Conservation (phyloP, 53 echinoderm and acorn worm genomes). For the Patiria pectinifera region DNA sequence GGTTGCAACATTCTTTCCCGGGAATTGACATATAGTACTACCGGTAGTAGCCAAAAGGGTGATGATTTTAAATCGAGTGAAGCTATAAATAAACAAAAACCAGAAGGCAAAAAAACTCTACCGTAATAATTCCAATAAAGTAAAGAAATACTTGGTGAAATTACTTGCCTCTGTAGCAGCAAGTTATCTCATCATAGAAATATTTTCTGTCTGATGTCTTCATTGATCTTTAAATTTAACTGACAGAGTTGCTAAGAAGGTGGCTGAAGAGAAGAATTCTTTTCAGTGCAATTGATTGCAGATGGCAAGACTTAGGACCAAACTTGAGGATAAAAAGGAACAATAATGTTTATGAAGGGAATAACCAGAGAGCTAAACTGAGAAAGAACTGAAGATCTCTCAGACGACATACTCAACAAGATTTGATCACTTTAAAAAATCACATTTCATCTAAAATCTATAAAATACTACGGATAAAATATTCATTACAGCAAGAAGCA, state of each 20-base stretch:
- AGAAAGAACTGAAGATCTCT: not conserved
- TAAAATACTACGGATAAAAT: conserved; percentile 58
- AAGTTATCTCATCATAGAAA: too few species aligned
- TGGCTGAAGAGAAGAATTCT: not conserved
- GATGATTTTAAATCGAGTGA: too few species aligned
- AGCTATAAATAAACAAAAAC: too few species aligned
- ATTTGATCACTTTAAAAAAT: conserved; percentile 31
- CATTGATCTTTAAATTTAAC: not conserved
- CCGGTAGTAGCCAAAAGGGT: too few species aligned
- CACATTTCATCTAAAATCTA: conserved; percentile 53
- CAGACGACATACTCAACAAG: not conserved
- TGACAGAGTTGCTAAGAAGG: not conserved
- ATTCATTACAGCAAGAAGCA: conserved; percentile 49
- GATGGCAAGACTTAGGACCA: conserved; percentile 6
- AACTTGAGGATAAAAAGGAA: not conserved
- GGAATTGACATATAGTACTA: too few species aligned
- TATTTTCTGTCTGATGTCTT: not conserved
- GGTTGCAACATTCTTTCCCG: too few species aligned
- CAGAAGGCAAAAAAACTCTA: too few species aligned
- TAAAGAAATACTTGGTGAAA: too few species aligned
- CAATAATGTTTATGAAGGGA: not conserved
- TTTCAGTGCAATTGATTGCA: not conserved
- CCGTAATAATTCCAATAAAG: too few species aligned
- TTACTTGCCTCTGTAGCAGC: too few species aligned
- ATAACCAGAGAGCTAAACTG: not conserved